phyloP scores from a whole-genome alignment of 2,113 vertebrate genomes.

The Eudyptes chrysolophus region DNA sequence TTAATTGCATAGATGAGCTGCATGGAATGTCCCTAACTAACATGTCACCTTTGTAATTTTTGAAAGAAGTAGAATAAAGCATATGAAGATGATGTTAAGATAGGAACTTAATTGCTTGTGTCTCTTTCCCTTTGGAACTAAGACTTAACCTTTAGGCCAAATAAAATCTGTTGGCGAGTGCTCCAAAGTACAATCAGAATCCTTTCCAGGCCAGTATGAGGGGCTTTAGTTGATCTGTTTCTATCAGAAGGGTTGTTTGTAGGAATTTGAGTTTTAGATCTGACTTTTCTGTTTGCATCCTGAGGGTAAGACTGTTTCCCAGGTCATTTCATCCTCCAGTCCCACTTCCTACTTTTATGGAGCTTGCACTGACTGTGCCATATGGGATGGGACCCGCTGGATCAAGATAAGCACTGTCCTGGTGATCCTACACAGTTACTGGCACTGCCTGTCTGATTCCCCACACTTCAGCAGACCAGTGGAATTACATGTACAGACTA shows the following conservation, averaged over 20 bases:
- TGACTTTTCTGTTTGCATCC: background rate
- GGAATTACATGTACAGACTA: background rate
- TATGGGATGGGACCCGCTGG: background rate
- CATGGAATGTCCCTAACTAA: background rate
- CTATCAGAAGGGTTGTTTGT: background rate
- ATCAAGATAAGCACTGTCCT: background rate
- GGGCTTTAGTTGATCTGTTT: background rate
- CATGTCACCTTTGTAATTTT: background rate
- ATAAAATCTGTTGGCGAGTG: background rate
- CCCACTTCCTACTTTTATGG: rapidly evolving
- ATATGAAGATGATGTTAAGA: background rate
- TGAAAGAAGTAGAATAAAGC: background rate
- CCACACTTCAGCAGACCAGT: background rate
- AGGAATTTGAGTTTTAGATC: background rate
- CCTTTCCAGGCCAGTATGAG: background rate
- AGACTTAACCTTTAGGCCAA: background rate
- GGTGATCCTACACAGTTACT: background rate
- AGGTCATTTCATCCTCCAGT: background rate
- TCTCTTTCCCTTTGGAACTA: background rate
- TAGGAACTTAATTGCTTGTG: background rate
- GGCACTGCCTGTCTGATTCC: background rate
- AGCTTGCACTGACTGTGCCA: background rate
- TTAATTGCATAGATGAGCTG: background rate
- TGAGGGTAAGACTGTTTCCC: background rate
- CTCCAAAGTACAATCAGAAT: background rate